Evolutionary conservation across 1,140 invertebrate genomes (phyloP).

Genomic region (Mizuhopecten yessoensis): DNA sequence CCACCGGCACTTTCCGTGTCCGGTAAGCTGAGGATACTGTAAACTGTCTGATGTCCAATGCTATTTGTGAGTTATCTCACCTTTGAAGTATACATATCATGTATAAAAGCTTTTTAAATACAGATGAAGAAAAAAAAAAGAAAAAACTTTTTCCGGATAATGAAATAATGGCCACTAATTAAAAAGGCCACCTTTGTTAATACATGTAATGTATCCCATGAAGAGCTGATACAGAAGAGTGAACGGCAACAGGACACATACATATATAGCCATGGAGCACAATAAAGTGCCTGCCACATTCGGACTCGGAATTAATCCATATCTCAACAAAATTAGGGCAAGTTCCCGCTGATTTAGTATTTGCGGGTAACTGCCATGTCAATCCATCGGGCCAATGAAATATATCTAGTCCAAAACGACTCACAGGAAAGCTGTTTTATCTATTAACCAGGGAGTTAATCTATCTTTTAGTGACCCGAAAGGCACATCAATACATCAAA

Average conservation of each 20-base stretch:
- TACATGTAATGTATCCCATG: too few relatives aligned
- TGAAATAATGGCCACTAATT: background rate
- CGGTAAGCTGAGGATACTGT: background rate
- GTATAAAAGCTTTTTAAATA: background rate
- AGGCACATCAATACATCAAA: background rate
- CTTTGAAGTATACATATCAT: background rate
- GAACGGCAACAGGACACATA: background rate
- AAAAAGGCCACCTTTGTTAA: too few relatives aligned
- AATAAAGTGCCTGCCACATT: background rate
- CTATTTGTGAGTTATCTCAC: background rate
- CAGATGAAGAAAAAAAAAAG: background rate
- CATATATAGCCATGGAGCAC: background rate
- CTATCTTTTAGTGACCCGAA: background rate
- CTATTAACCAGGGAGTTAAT: background rate
- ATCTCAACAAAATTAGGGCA: background rate
- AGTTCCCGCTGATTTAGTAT: background rate
- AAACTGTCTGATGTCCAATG: background rate
- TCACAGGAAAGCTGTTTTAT: background rate
- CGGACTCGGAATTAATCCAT: background rate
- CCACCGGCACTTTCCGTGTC: background rate
- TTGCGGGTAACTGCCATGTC: background rate
- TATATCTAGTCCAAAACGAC: background rate
- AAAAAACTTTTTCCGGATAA: background rate
- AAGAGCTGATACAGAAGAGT: background rate
- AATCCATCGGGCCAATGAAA: background rate